Base-by-base conservation (phyloP, 2,797 vertebrate species). In the Cercopithecus diana region DNA sequence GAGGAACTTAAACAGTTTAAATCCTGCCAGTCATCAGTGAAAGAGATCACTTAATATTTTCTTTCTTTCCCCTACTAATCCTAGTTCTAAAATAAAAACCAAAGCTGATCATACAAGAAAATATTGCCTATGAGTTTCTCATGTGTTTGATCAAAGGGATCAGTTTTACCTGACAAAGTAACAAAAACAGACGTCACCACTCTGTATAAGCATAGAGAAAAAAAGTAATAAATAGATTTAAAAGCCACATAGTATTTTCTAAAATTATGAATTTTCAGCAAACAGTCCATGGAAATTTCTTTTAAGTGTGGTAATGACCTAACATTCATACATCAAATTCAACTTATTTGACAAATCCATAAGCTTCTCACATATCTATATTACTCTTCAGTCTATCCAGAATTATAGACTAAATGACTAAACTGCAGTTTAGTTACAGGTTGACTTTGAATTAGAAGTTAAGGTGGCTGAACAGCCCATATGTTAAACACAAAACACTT, bases 11-110 rank as follows among this genome's bases (percentile, higher is more conserved):
- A 72, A 58, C 43, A 75, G 52, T 77, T 72, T 82, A 64, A 75
- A 88, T 88, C 33, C 61, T 77, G 13, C 48, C 48, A 91, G 12
- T 95, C 26, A 58, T 92, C 28, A 64, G 5, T 33, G 76, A 92
- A 95, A 94, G n/a, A 57, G 17, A 90, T 88, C 26, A 88, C 48
- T 93, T 90, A 52, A 57, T 86, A 88, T 80, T 81, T 97, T 90
- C 82, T 30, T 50, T 30, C 39, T 75, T 90, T 36, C 43, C 30
- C 7, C 28, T 5, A 72, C 50, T 87, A 58, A 96, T 52, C 24
- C 28, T 86, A 93, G 75, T 80, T 91, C 76, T 90, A 30, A 91
- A 80, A 72, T 75, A 79, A 64, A 72, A 88, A 87, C 75, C 64
- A 76, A 90, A 85, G 43, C 41, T 88, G 61, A 90, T 77, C 30